Conservation (phyloP, 2,888 invertebrate genomes). For the Griposia aprilina region DNA sequence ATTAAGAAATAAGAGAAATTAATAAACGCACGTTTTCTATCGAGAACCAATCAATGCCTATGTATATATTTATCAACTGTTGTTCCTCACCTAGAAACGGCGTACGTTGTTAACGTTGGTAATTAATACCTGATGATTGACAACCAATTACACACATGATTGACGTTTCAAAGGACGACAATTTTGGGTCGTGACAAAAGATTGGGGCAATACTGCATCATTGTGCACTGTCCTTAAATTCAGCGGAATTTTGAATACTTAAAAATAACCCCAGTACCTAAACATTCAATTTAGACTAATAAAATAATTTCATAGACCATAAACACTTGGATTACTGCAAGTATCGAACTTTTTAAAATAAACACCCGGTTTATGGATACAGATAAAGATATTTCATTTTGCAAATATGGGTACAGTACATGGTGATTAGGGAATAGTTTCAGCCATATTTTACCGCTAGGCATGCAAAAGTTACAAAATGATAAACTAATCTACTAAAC, state of each 20-base stretch:
- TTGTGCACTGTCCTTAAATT: neutral
- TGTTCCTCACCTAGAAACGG: neutral
- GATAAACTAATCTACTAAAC: too few relatives aligned
- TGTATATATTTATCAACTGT: neutral
- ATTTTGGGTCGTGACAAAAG: neutral
- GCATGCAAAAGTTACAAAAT: too few relatives aligned
- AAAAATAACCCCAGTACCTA: neutral
- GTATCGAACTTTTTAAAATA: too few relatives aligned
- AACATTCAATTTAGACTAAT: neutral
- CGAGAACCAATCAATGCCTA: neutral
- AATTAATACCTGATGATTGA: neutral
- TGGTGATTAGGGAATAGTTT: too few relatives aligned
- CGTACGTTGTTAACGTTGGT: neutral
- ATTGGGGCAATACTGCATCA: neutral
- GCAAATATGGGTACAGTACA: too few relatives aligned
- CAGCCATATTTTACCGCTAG: too few relatives aligned
- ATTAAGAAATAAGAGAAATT: neutral
- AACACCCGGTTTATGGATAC: too few relatives aligned
- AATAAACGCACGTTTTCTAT: neutral
- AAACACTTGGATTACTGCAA: neutral
- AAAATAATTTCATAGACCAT: neutral
- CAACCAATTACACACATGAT: neutral
- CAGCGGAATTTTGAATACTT: neutral
- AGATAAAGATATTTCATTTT: too few relatives aligned
- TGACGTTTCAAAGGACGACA: neutral